A percentile compares a stretch with the other conserved stretches of the same genome.
Evolutionary conservation across 1,140 invertebrate genomes (phyloP).

Genomic region (Meloidogyne exigua): DNA sequence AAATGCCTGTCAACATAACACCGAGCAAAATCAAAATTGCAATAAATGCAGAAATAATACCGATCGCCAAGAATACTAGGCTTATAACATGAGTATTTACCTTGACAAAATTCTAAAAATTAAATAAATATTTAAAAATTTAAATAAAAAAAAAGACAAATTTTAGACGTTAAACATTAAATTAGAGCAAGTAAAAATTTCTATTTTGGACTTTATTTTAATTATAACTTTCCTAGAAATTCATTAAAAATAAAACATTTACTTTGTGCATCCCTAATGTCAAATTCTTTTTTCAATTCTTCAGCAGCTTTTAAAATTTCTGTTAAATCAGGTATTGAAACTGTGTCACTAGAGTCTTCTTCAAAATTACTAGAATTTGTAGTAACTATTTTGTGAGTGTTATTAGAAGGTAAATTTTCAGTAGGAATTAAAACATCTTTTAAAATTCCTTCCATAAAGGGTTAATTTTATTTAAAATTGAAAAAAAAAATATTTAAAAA

Average conservation of each 20-base stretch:
- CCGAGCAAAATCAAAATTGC: background rate
- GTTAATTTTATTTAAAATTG: no score
- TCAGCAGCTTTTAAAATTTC: constrained; percentile 1
- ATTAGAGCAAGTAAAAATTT: no score
- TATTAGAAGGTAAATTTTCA: background rate
- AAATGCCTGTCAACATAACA: background rate
- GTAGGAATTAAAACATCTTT: no score
- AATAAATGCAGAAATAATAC: background rate
- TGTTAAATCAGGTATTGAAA: background rate
- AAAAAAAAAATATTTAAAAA: no score
- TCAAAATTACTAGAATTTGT: background rate
- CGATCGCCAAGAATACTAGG: background rate
- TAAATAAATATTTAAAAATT: background rate
- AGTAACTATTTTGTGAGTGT: background rate
- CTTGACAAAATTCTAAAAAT: background rate
- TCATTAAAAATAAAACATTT: no score
- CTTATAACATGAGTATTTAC: background rate
- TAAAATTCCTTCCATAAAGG: no score
- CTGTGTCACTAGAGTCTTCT: background rate
- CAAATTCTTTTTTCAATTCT: background rate
- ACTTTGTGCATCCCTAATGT: background rate
- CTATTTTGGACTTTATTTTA: no score
- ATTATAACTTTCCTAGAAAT: no score
- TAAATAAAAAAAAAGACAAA: no score
- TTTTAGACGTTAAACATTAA: no score